phyloP scores from a whole-genome alignment of 2,113 vertebrate species.

The Climacteris rufus region DNA sequence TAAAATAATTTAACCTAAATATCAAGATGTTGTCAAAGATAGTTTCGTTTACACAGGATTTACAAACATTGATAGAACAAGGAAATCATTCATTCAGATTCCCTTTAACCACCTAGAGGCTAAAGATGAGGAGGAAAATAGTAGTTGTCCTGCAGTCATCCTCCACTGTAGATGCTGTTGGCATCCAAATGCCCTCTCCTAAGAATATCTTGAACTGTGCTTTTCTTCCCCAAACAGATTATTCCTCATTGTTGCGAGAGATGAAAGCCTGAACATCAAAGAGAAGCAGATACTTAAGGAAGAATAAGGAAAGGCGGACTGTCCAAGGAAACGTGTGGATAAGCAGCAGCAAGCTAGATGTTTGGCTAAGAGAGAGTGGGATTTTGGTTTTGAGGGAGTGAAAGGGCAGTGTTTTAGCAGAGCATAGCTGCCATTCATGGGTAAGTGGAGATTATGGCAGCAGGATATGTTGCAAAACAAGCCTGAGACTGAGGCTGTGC shows the following conservation, averaged over 20 bases:
- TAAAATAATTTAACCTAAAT: too few relatives aligned
- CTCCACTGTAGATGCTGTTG: background rate
- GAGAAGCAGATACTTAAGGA: background rate
- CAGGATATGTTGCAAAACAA: background rate
- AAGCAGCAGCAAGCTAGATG: background rate
- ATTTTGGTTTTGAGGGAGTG: background rate
- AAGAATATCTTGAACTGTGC: background rate
- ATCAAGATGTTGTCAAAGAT: background rate
- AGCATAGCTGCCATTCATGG: accelerated
- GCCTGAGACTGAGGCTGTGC: accelerated
- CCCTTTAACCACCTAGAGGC: background rate
- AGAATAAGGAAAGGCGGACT: background rate
- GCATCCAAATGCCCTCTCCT: background rate
- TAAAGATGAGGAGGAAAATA: background rate
- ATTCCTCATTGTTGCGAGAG: background rate
- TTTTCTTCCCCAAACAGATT: background rate
- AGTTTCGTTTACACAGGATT: background rate
- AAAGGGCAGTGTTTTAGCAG: background rate
- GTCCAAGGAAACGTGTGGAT: background rate
- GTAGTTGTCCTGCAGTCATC: background rate
- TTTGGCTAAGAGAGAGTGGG: background rate
- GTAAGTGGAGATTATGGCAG: background rate
- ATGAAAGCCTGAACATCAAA: background rate
- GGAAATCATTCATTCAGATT: background rate
- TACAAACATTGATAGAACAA: background rate